Conservation (phyloP, 2,797 vertebrate species). For the Notamacropus eugenii region DNA sequence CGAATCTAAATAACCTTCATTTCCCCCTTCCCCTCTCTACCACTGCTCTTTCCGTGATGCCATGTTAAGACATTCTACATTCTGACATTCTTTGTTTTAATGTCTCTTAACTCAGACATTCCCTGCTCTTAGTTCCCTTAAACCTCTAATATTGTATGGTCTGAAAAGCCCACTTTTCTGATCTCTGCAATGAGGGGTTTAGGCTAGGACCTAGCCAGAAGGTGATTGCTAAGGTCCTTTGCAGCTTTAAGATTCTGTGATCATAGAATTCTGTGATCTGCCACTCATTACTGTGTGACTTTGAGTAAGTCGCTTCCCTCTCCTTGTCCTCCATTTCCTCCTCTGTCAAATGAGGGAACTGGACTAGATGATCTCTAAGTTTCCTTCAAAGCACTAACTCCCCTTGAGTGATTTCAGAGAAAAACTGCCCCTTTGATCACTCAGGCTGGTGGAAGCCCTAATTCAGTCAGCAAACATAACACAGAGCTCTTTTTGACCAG, state of each 20-base stretch:
- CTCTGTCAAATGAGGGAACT: background rate
- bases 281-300: background rate
- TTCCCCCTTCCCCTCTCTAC: background rate
- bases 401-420: background rate
- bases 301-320: background rate
- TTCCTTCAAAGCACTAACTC: background rate
- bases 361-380: background rate
- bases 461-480: background rate
- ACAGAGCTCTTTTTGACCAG: background rate
- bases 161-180: background rate
- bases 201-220: background rate
- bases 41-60: background rate
- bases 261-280: background rate
- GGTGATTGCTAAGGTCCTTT: background rate
- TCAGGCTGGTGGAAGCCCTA: background rate
- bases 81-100: background rate
- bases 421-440: too few relatives aligned
- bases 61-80: background rate
- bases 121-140: background rate
- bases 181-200: background rate
- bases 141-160: background rate
- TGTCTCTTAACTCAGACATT: background rate
- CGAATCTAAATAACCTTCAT: background rate
- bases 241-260: background rate
- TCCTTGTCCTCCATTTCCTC: background rate